phyloP scores from a whole-genome alignment of 2,888 invertebrate genomes.

The Hypomecis atomaria region DNA sequence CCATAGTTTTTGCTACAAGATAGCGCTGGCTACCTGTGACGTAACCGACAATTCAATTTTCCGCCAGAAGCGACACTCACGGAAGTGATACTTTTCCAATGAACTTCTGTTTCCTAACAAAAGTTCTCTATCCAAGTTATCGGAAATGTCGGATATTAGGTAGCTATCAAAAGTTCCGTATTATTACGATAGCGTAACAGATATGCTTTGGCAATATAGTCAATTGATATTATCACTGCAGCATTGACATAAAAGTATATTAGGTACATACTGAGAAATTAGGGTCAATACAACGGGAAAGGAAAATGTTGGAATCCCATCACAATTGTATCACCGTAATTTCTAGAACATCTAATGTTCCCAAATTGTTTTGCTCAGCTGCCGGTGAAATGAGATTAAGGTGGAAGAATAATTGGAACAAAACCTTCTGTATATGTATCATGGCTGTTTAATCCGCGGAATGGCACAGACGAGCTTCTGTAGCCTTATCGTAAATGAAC shows the following conservation, averaged over 20 bases:
- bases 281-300: constrained; percentile 4
- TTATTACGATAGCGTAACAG: neutral
- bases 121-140: constrained; percentile 26
- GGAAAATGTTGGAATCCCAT: constrained; percentile 11
- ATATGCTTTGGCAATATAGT: neutral
- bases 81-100: constrained; percentile 43
- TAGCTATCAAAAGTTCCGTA: neutral
- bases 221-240: constrained; percentile 9
- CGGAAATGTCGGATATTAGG: constrained; percentile 2
- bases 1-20: constrained; percentile 47
- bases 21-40: constrained; percentile 52
- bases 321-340: constrained; percentile 31
- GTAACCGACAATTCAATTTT: constrained; percentile 71
- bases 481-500: constrained; percentile 32
- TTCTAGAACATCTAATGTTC: constrained; percentile 47
- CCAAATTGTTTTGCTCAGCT: constrained; percentile 55
- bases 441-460: constrained; percentile 56
- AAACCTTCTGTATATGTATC: constrained; percentile 58
- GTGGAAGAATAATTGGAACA: constrained; percentile 54
- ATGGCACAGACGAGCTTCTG: constrained; percentile 49
- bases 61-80: constrained; percentile 45
- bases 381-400: constrained; percentile 63
- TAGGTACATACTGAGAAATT: constrained; percentile 6
- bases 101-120: constrained; percentile 33
- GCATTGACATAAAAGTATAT: neutral